phyloP scores from a whole-genome alignment of 1,140 invertebrate species.

The Halesus radiatus region DNA sequence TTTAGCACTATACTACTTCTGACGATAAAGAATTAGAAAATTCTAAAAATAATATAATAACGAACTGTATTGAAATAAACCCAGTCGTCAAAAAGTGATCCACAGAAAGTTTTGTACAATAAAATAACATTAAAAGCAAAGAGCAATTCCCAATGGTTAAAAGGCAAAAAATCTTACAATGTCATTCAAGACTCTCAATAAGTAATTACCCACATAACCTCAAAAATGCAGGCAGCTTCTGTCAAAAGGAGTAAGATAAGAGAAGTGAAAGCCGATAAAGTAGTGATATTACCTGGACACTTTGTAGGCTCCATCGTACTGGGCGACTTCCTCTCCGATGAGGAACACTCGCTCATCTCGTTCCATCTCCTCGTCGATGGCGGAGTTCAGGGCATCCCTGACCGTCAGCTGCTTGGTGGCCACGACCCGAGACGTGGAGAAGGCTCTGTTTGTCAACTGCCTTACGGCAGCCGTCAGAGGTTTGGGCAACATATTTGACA shows the following conservation, averaged over 20 bases:
- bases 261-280: background rate
- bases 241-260: background rate
- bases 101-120: too few species aligned
- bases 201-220: conserved; percentile 5
- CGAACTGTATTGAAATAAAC: too few species aligned
- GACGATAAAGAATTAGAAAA: too few species aligned
- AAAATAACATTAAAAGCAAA: too few species aligned
- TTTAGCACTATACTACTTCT: too few species aligned
- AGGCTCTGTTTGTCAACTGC: conserved; percentile 64
- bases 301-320: conserved; percentile 99
- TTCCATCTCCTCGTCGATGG: conserved; percentile 97
- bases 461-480: conserved; percentile 41
- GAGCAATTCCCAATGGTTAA: too few species aligned
- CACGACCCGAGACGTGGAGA: conserved; percentile 72
- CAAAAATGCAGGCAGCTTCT: background rate
- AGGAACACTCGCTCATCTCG: conserved; percentile 95
- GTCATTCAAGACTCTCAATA: too few species aligned
- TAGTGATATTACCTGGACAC: conserved; percentile 69
- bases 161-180: too few species aligned
- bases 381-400: conserved; percentile 96
- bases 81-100: too few species aligned
- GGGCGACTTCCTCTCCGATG: conserved; percentile 97
- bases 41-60: too few species aligned
- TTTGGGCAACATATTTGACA: conserved; percentile 48
- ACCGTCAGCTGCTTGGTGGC: conserved; percentile 88